Base-by-base conservation (phyloP, 1,140 invertebrate genomes). In the Magallana gigas region DNA sequence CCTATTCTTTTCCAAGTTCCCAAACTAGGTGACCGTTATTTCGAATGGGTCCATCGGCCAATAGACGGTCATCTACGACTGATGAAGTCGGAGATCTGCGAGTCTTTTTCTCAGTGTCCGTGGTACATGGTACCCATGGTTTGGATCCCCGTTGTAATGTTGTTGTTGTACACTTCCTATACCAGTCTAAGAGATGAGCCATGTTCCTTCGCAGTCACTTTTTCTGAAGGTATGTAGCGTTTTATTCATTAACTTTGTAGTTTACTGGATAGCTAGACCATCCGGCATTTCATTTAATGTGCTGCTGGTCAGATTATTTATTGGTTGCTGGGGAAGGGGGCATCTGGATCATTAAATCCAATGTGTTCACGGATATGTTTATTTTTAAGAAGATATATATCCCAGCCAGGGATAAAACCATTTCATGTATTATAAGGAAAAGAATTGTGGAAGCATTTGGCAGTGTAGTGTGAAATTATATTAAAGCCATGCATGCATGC, bases 11-110 rank as follows among this genome's bases (percentile, higher is more conserved):
- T 88, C 12, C 92, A 95, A 88, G 93, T 95, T 85, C 92, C 92
- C 6, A 59, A 91, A 9, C 91, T 95, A 29, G 93, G 94, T 18
- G 92, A 94, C 4, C 90, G 93, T n/a, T 95, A 95, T 87, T 94
- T 93, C 92, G 93, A 92, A 12, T 95, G 95, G 95, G 94, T 95
- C 68, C 95, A 95, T 90, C 91, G 94, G 81, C 95, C 95, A 6
- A 94, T 93, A 18, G 95, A 95, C 84, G 92, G 92, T 29, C 91
- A 93, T 9, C 83, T 95, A 9, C 90, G 95, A 14, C 90, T 95
- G 7, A 95, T 95, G 85, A 83, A 94, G 9, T 95, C 94, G 1
- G 93, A 95, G 90, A 88, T 95, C 81, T 87, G 93, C n/a, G 95
- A 95, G 88, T 92, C 86, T 71, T 92, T 95, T 71, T 94, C 94